Conservation (phyloP, 2,797 vertebrate genomes). For the Silurus aristotelis region DNA sequence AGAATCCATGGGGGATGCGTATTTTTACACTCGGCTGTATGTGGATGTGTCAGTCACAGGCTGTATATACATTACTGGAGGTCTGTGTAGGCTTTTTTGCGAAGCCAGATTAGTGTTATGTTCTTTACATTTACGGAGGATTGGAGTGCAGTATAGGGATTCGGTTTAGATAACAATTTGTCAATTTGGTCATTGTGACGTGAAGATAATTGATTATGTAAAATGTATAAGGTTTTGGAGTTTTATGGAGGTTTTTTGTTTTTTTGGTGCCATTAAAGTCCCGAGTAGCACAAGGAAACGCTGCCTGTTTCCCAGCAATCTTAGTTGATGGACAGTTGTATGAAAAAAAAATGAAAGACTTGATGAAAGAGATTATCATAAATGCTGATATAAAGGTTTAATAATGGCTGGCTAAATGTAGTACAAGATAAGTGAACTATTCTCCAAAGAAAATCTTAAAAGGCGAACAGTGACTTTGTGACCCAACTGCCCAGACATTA, state of each 20-base stretch:
- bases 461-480: not conserved
- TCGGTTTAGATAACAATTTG: not conserved
- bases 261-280: too few species aligned
- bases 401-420: not conserved
- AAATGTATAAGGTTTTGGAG: not conserved
- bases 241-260: not conserved
- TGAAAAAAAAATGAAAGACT: not conserved
- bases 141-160: too few species aligned
- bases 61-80: conserved; percentile 10
- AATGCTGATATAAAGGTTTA: not conserved
- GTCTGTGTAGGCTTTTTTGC: not conserved
- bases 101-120: not conserved
- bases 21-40: not conserved
- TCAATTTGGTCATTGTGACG: not conserved
- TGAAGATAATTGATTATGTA: not conserved
- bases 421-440: not conserved
- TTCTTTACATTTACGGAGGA: not conserved
- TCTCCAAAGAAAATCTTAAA: not conserved
- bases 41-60: not conserved
- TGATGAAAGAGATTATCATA: not conserved
- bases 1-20: conserved; percentile 4
- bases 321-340: not conserved
- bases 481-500: not conserved
- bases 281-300: not conserved
- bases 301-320: conserved; percentile 30